Evolutionary conservation across 2,113 vertebrate species (phyloP).

Genomic region (Phyllostomus discolor): DNA sequence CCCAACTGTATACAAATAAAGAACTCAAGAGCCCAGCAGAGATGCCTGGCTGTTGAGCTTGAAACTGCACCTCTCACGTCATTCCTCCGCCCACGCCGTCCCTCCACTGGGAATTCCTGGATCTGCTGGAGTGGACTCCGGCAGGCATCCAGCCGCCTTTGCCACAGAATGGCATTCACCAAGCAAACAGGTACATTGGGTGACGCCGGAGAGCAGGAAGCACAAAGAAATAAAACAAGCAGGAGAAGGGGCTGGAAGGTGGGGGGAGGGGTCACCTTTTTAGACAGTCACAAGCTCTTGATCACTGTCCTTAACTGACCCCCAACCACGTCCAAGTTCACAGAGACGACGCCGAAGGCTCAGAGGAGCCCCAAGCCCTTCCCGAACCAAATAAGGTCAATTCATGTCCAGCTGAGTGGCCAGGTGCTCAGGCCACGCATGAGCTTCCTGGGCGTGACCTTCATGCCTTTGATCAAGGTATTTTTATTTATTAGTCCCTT

Average conservation of each 20-base stretch:
- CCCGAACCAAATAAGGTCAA: background rate
- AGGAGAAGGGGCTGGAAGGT: no score
- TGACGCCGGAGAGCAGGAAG: background rate
- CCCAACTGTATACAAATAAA: no score
- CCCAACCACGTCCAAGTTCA: background rate
- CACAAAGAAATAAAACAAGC: background rate
- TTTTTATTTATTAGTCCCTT: background rate
- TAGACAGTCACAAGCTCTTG: background rate
- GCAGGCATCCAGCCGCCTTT: background rate
- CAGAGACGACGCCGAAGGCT: rapidly evolving
- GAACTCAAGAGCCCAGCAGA: no score
- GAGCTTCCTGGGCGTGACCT: background rate
- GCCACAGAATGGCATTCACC: background rate
- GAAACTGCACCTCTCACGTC: no score
- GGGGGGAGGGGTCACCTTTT: background rate
- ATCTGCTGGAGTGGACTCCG: no score
- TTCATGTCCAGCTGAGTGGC: background rate
- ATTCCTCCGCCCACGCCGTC: no score
- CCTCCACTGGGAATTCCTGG: no score
- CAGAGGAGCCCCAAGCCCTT: background rate
- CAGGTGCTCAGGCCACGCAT: background rate
- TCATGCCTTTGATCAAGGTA: background rate
- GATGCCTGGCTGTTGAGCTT: no score
- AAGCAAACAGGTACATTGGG: background rate
- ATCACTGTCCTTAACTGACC: background rate